phyloP scores from a whole-genome alignment of 2,888 invertebrate genomes.

The Hetaerina titia region DNA sequence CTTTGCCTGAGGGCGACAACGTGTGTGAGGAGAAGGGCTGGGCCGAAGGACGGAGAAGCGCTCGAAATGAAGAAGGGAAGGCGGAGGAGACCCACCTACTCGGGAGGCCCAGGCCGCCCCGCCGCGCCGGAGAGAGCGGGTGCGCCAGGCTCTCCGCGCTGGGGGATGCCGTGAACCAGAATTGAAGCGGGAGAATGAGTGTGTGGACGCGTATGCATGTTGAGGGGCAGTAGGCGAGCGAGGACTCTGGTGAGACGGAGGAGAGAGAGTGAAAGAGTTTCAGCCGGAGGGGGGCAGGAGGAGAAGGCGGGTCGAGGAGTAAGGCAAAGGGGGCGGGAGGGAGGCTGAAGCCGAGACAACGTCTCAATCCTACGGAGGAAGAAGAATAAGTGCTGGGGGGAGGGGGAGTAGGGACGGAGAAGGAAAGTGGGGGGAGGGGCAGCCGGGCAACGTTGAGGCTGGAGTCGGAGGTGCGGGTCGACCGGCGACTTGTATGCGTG shows the following conservation, averaged over 20 bases:
- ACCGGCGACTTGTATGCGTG: not conserved
- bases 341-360: not conserved
- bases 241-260: not conserved
- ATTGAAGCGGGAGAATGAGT: no score
- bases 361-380: conserved; percentile 48
- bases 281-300: not conserved
- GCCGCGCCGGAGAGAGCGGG: no score
- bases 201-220: no score
- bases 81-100: no score
- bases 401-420: not conserved
- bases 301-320: not conserved
- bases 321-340: not conserved
- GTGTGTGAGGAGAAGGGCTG: no score
- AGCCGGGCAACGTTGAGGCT: not conserved
- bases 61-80: no score
- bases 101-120: no score
- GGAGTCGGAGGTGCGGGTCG: not conserved
- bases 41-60: no score
- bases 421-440: not conserved
- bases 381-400: not conserved
- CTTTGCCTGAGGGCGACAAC: no score
- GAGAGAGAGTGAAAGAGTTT: not conserved
- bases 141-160: no score
- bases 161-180: no score
- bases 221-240: not conserved